Conservation (phyloP, 2,888 invertebrate species). For the Chydorus sphaericus region DNA sequence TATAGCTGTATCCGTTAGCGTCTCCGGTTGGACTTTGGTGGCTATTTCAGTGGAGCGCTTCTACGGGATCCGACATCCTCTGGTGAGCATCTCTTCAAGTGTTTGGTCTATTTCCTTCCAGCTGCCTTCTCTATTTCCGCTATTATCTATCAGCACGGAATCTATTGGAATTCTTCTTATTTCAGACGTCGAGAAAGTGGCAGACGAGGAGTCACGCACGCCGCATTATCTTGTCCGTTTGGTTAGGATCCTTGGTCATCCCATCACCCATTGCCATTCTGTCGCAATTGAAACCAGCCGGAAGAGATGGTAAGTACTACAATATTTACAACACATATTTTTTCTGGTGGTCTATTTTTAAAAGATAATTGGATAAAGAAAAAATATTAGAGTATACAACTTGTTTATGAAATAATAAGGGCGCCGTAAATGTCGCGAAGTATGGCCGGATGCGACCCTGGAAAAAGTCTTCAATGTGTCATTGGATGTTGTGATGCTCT, state of each 20-base stretch:
- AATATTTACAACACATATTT: neutral
- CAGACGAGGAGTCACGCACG: too few relatives aligned
- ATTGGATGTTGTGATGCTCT: slow-evolving; percentile 31
- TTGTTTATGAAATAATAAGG: slow-evolving; percentile 14
- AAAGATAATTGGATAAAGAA: neutral
- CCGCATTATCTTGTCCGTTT: neutral
- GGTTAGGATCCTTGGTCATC: neutral
- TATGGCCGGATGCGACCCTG: slow-evolving; percentile 21
- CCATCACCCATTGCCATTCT: neutral
- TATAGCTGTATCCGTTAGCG: neutral
- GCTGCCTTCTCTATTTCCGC: too few relatives aligned
- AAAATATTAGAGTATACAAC: too few relatives aligned
- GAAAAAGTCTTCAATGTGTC: slow-evolving; percentile 28
- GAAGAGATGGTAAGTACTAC: neutral
- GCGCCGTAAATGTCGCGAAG: slow-evolving; percentile 24
- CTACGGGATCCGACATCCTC: slow-evolving; percentile 33
- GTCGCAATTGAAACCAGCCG: neutral
- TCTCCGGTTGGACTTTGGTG: slow-evolving; percentile 1
- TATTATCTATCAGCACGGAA: too few relatives aligned
- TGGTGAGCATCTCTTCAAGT: too few relatives aligned
- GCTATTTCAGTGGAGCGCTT: slow-evolving; percentile 5
- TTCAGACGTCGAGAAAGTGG: too few relatives aligned
- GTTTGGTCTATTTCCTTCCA: too few relatives aligned
- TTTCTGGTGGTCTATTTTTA: neutral
- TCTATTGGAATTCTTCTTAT: too few relatives aligned